phyloP scores from a whole-genome alignment of 2,888 invertebrate genomes.

The Parapristionchus giblindavisi region DNA sequence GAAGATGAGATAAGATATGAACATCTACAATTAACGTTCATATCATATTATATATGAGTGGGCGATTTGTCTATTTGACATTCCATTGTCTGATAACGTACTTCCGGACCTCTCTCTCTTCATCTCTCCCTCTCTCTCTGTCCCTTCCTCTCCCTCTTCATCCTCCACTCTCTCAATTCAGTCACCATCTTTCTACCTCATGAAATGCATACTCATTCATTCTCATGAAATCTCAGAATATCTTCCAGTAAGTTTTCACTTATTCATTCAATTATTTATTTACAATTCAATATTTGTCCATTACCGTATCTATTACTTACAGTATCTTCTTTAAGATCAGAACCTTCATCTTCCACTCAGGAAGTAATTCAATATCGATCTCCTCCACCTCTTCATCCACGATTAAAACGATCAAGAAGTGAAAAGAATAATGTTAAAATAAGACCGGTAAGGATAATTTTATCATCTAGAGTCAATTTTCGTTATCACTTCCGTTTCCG shows the following conservation, averaged over 20 bases:
- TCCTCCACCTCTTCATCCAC: slow-evolving; percentile 17
- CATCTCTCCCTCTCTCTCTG: neutral
- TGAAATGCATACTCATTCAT: slow-evolving; percentile 32
- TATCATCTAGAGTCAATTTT: too few species aligned
- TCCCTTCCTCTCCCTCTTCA: neutral
- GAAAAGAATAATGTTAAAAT: neutral
- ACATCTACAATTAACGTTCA: too few species aligned
- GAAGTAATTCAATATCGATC: too few species aligned
- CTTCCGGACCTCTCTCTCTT: slow-evolving; percentile 6
- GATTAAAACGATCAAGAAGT: neutral
- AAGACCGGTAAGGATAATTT: slow-evolving; percentile 7
- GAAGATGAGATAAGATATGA: too few species aligned
- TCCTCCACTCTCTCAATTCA: neutral
- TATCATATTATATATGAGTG: slow-evolving; percentile 22
- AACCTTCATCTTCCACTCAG: slow-evolving; percentile 7
- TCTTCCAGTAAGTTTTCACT: slow-evolving; percentile 17
- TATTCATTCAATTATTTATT: neutral
- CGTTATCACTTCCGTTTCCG: too few species aligned
- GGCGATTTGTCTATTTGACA: slow-evolving; percentile 8
- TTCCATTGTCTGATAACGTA: slow-evolving; percentile 32
- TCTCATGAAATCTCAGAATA: slow-evolving; percentile 27
- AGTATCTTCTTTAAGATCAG: neutral
- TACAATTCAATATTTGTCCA: neutral
- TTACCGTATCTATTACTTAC: slow-evolving; percentile 18
- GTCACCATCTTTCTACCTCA: neutral